phyloP scores from a whole-genome alignment of 2,797 vertebrate species.

The Crenuchus spilurus region DNA sequence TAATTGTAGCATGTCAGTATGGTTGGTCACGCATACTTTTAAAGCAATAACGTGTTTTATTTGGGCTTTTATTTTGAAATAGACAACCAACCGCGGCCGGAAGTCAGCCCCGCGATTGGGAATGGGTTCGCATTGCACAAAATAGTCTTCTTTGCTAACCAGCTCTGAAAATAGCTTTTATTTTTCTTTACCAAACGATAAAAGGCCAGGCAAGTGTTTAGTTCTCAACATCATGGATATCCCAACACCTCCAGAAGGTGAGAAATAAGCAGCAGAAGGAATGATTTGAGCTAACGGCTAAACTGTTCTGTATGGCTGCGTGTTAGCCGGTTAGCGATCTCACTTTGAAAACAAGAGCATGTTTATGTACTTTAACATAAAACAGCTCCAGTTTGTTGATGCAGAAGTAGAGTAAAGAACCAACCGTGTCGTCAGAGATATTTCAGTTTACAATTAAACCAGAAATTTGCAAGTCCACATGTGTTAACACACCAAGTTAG shows the following conservation, averaged over 20 bases:
- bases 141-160: background rate
- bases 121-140: background rate
- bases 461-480: too few relatives aligned
- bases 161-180: slow-evolving; percentile 1
- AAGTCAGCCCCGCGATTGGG: background rate
- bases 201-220: background rate
- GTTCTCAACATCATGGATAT: slow-evolving; percentile 68
- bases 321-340: background rate
- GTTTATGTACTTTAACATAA: too few relatives aligned
- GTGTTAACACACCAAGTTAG: too few relatives aligned
- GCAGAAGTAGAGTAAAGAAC: too few relatives aligned
- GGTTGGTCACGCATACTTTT: too few relatives aligned
- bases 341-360: too few relatives aligned
- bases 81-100: background rate
- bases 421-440: too few relatives aligned
- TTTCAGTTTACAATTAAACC: too few relatives aligned
- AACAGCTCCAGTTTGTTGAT: too few relatives aligned
- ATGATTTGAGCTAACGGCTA: background rate
- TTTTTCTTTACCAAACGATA: background rate
- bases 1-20: too few relatives aligned
- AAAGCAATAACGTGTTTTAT: too few relatives aligned
- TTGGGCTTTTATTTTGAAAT: background rate
- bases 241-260: slow-evolving; percentile 74
- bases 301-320: background rate
- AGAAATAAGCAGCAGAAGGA: slow-evolving; percentile 12